These are phyloP conservation scores for Coptodon bakossiorum DNA, from an alignment of 2,113 vertebrate genomes.

Conservation along the genomic window DNA sequence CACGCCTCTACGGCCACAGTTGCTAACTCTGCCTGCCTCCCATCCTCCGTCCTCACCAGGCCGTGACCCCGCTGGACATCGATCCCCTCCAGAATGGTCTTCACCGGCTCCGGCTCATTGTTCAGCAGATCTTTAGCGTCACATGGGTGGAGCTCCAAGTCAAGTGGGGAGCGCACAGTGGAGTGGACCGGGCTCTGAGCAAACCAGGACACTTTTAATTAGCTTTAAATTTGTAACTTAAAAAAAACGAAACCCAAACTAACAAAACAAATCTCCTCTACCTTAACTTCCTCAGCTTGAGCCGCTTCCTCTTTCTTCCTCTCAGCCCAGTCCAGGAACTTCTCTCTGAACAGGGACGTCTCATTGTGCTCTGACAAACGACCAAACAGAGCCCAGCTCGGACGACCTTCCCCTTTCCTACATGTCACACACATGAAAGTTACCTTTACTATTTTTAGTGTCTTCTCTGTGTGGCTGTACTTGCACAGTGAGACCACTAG, in stretches of 20 bases:
- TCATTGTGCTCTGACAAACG: conserved; percentile 79
- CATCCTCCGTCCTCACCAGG: conserved; percentile 65
- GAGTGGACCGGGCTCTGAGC: conserved; percentile 57
- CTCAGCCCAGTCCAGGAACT: conserved; percentile 79
- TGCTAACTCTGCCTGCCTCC: conserved; percentile 66
- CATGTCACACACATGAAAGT: not conserved
- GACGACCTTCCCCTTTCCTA: conserved; percentile 72
- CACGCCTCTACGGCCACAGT: conserved; percentile 68
- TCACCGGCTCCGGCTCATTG: conserved; percentile 20
- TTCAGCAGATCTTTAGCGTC: conserved; percentile 64
- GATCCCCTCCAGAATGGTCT: conserved; percentile 69
- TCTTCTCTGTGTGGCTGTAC: not conserved
- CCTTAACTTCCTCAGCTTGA: conserved; percentile 66
- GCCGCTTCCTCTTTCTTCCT: conserved; percentile 64
- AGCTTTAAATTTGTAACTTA: not conserved
- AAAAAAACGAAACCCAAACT: not conserved
- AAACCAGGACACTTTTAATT: not conserved
- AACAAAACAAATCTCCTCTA: not conserved
- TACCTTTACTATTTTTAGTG: not conserved
- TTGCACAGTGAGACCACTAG: conserved; percentile 10
- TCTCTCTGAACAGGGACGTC: conserved; percentile 77
- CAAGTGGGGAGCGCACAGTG: conserved; percentile 3
- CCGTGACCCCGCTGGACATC: conserved; percentile 73
- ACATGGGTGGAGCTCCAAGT: conserved; percentile 67
- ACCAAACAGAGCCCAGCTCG: conserved; percentile 74